These are phyloP conservation scores for Apamea anceps DNA, from an alignment of 2,888 invertebrate species.

Conservation along the genomic window DNA sequence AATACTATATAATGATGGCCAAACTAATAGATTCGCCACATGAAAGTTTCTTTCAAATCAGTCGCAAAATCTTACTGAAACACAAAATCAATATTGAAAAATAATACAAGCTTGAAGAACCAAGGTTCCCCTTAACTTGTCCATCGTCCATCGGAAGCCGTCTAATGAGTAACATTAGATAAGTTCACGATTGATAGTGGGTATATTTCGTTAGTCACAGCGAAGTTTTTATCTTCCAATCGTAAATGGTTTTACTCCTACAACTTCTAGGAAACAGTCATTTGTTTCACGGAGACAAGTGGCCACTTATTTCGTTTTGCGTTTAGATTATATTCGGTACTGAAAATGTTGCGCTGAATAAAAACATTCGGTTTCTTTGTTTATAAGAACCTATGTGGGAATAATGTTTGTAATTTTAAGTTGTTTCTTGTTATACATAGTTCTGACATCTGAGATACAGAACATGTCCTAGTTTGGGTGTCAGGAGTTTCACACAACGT, in stretches of 20 bases:
- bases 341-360: constrained; percentile 34
- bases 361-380: constrained; percentile 8
- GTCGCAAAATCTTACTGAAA: background rate
- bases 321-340: constrained; percentile 37
- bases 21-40: background rate
- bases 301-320: constrained; percentile 59
- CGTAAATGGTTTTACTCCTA: constrained; percentile 60
- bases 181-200: constrained; percentile 62
- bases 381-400: background rate
- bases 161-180: constrained; percentile 64
- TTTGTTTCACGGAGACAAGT: constrained; percentile 60
- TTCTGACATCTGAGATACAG: no score
- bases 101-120: background rate
- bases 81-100: constrained; percentile 9
- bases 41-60: background rate
- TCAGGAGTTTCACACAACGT: no score
- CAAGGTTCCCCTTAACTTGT: constrained; percentile 14
- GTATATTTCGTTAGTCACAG: constrained; percentile 63
- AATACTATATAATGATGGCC: background rate
- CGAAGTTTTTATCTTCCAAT: constrained; percentile 60
- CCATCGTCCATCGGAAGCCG: constrained; percentile 53
- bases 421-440: background rate
- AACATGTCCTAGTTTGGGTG: no score
- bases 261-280: constrained; percentile 63
- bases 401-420: background rate